Percentiles rank a stretch among this genome's conserved stretches.
Conservation (phyloP, 2,113 vertebrate species). For the Brachyhypopomus occidentalis region DNA sequence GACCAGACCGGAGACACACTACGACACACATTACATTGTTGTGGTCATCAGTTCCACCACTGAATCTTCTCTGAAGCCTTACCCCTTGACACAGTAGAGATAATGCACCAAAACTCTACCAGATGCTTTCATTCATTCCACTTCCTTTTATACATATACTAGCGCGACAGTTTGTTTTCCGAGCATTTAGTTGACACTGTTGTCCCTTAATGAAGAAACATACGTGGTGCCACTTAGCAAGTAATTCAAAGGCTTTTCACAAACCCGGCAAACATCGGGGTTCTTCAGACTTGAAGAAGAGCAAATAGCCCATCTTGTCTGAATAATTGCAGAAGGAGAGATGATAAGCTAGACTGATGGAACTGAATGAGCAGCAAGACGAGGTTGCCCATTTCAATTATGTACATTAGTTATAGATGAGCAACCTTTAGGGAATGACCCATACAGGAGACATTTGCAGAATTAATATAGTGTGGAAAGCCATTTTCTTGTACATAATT, state of each 20-base stretch:
- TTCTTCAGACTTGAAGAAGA: background rate
- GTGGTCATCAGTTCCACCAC: too few species aligned
- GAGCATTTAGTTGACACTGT: too few species aligned
- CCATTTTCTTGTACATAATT: slow-evolving; percentile 75
- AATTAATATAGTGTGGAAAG: slow-evolving; percentile 71
- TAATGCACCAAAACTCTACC: too few species aligned
- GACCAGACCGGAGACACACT: too few species aligned
- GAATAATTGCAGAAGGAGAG: slow-evolving; percentile 71
- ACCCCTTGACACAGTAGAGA: too few species aligned
- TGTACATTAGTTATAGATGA: slow-evolving; percentile 69
- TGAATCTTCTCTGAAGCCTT: too few species aligned
- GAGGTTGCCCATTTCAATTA: slow-evolving; percentile 78
- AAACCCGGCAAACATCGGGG: background rate
- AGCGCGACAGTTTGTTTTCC: too few species aligned
- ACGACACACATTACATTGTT: too few species aligned
- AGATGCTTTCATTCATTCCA: too few species aligned
- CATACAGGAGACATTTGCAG: slow-evolving; percentile 67
- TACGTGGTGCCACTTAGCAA: slow-evolving; percentile 7
- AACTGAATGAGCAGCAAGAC: slow-evolving; percentile 68
- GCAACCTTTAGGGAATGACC: slow-evolving; percentile 70
- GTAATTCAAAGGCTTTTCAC: background rate
- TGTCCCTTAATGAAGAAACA: slow-evolving; percentile 7
- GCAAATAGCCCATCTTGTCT: slow-evolving; percentile 25
- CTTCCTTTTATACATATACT: too few species aligned
- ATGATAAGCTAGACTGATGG: slow-evolving; percentile 71